Percentiles rank a stretch among this genome's conserved stretches.
Conservation (phyloP, 2,113 vertebrate genomes). For the Sinocyclocheilus rhinocerous region DNA sequence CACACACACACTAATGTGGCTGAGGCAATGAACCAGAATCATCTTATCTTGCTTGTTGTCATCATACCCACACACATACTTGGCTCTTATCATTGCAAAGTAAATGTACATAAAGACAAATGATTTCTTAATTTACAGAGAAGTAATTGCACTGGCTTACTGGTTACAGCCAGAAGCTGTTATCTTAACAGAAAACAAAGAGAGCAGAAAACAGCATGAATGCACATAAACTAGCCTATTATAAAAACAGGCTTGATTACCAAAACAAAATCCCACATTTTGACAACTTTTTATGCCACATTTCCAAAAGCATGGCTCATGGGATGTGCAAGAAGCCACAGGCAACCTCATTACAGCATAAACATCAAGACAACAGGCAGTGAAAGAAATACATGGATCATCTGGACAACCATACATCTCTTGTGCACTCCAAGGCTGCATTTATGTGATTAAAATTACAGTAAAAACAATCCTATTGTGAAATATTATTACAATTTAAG, state of each 20-base stretch:
- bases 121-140: conserved; percentile 11
- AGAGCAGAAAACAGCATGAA: conserved; percentile 7
- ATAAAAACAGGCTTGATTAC: neutral
- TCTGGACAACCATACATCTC: neutral
- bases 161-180: neutral
- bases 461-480: neutral
- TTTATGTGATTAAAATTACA: neutral
- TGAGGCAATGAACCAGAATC: neutral
- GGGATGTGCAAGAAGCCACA: conserved; percentile 1
- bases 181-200: neutral
- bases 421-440: neutral
- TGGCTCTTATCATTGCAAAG: conserved; percentile 8
- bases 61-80: neutral
- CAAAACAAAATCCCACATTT: neutral
- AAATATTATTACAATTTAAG: neutral
- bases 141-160: neutral
- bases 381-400: neutral
- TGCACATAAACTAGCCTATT: neutral
- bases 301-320: neutral
- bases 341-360: conserved; percentile 19
- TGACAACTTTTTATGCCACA: conserved; percentile 1
- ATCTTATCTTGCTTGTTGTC: conserved; percentile 7
- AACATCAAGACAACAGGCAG: neutral
- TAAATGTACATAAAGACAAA: neutral
- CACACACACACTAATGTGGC: neutral